phyloP scores from a whole-genome alignment of 2,797 vertebrate genomes.

The Lophotriccus pileatus region DNA sequence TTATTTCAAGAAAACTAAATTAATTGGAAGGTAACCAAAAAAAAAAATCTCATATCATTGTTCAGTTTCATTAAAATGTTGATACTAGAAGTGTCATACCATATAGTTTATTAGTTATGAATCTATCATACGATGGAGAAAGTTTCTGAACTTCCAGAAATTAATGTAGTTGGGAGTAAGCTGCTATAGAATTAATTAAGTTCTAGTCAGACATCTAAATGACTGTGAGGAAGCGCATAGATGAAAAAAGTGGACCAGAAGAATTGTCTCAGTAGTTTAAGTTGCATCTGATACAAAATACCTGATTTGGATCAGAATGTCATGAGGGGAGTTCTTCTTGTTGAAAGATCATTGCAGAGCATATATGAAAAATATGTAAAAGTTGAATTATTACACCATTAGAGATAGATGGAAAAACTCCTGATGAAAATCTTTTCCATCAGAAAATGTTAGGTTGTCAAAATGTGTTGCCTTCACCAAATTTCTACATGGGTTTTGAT shows the following conservation, averaged over 20 bases:
- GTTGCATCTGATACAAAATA: background rate
- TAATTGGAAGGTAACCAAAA: constrained; percentile 10
- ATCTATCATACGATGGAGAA: background rate
- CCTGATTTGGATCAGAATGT: background rate
- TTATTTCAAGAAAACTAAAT: background rate
- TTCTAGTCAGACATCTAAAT: background rate
- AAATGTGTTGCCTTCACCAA: background rate
- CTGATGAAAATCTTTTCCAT: background rate
- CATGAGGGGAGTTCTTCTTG: background rate
- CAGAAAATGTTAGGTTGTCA: background rate
- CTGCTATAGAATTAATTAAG: background rate
- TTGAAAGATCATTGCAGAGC: background rate
- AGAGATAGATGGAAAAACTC: background rate
- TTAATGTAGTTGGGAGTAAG: background rate
- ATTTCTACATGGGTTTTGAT: background rate
- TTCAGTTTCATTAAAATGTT: constrained; percentile 2
- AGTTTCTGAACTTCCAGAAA: background rate
- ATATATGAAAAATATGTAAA: background rate
- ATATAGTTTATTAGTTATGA: background rate
- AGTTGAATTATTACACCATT: background rate
- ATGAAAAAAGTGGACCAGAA: background rate
- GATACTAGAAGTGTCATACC: background rate
- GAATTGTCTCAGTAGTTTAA: background rate
- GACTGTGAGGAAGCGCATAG: background rate
- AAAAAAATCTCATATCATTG: background rate